phyloP scores from a whole-genome alignment of 2,888 invertebrate species.

The Omphaloscelis lunosa region DNA sequence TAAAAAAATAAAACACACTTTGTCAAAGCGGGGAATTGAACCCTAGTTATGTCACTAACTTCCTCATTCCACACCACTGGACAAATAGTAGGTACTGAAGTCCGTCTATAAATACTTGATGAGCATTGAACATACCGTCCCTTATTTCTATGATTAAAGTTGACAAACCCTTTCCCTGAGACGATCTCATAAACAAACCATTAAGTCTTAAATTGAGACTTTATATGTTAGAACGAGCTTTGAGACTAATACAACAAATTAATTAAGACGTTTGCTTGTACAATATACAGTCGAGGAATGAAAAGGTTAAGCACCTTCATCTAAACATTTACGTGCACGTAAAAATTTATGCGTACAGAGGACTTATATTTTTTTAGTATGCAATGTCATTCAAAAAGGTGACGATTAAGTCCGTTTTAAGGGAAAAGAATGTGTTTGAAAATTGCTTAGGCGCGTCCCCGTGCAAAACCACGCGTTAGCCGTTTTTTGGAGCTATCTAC shows the following conservation, averaged over 20 bases:
- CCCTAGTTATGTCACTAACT: background rate
- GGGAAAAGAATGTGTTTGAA: background rate
- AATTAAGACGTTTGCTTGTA: slow-evolving; percentile 8
- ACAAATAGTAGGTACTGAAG: background rate
- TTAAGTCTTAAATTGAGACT: slow-evolving; percentile 17
- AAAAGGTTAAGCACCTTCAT: background rate
- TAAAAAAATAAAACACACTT: background rate
- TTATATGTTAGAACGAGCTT: background rate
- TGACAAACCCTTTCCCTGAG: background rate
- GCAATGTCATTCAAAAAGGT: background rate
- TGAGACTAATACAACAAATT: background rate
- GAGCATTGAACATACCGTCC: background rate
- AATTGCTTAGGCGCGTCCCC: background rate
- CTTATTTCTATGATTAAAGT: slow-evolving; percentile 18
- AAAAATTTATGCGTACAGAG: background rate
- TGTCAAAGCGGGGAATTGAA: background rate
- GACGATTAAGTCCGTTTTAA: background rate
- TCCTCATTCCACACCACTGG: background rate
- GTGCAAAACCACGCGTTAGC: no score
- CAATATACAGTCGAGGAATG: background rate
- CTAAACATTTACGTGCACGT: background rate
- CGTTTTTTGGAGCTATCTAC: no score
- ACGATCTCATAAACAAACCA: slow-evolving; percentile 31
- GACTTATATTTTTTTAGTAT: background rate
- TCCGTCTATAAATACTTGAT: background rate